Evolutionary conservation across 2,888 invertebrate species (phyloP).

Genomic region (Amiota mariae): DNA sequence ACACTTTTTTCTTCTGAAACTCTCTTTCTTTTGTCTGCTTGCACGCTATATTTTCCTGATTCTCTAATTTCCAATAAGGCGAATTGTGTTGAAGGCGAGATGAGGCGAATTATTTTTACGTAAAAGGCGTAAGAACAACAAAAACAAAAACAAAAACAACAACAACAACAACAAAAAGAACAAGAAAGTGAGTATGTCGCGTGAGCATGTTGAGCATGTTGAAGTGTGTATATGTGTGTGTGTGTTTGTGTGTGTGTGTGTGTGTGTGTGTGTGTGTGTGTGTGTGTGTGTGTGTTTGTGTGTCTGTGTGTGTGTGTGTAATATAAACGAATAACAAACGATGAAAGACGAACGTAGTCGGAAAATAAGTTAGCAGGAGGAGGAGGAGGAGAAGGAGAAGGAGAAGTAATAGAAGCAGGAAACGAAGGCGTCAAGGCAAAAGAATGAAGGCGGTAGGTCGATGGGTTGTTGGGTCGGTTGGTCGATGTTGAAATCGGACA

Average conservation of each 20-base stretch:
- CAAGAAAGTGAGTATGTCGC: too few relatives aligned
- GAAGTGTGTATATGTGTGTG: too few relatives aligned
- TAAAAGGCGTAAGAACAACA: neutral
- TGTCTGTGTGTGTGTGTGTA: neutral
- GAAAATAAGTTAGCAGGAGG: neutral
- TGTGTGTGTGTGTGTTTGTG: too few relatives aligned
- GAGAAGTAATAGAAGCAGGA: neutral
- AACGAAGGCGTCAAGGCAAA: too few relatives aligned
- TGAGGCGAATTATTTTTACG: neutral
- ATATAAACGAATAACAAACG: neutral
- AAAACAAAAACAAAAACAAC: neutral
- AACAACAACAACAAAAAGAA: neutral
- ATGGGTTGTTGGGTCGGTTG: too few relatives aligned
- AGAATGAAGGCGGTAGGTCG: too few relatives aligned
- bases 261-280: too few relatives aligned
- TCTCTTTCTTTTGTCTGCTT: neutral
- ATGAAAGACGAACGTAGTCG: neutral
- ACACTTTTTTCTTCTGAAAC: neutral
- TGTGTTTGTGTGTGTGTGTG: too few relatives aligned
- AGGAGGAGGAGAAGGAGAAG: neutral
- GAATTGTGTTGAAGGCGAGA: neutral
- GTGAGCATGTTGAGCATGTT: too few relatives aligned
- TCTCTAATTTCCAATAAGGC: neutral
- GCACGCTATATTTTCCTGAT: neutral
- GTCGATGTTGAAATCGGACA: too few relatives aligned